Percentiles rank a stretch among this genome's conserved stretches.
Evolutionary conservation across 2,113 vertebrate species (phyloP).

Genomic region (Vimba vimba): DNA sequence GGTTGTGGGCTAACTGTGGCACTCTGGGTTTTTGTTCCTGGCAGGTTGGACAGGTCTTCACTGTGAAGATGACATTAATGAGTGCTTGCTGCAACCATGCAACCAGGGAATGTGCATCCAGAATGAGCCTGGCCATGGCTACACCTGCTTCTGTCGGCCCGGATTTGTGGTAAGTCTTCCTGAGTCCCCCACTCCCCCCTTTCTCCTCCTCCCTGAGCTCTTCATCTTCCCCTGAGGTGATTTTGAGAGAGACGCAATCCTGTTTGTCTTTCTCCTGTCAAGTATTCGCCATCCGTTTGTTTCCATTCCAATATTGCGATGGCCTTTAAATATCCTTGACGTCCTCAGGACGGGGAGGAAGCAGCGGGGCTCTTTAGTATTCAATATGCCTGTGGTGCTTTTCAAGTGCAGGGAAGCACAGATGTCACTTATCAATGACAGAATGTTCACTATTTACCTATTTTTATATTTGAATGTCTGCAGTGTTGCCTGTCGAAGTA

Average conservation of each 20-base stretch:
- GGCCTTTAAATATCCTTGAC: constrained; percentile 45
- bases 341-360: neutral
- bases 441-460: neutral
- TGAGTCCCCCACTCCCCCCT: constrained; percentile 43
- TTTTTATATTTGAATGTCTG: neutral
- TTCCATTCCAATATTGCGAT: constrained; percentile 5
- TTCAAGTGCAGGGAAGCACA: constrained; percentile 2
- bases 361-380: neutral
- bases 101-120: constrained; percentile 87
- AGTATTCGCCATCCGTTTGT: constrained; percentile 36
- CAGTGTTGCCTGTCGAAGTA: neutral
- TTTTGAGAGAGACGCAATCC: constrained; percentile 8
- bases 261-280: constrained; percentile 45
- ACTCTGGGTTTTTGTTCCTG: constrained; percentile 67
- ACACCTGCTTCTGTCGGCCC: constrained; percentile 87
- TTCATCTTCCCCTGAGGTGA: constrained; percentile 19
- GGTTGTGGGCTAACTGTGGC: constrained; percentile 63
- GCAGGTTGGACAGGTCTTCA: constrained; percentile 88
- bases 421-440: constrained; percentile 30
- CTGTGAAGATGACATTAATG: constrained; percentile 87
- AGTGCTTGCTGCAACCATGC: constrained; percentile 86
- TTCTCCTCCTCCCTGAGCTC: constrained; percentile 53
- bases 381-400: constrained; percentile 14
- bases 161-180: constrained; percentile 86
- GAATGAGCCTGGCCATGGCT: constrained; percentile 82